A percentile compares a stretch with the other conserved stretches of the same genome.
Conservation (phyloP, 2,888 invertebrate genomes). For the Drosophila leonis region DNA sequence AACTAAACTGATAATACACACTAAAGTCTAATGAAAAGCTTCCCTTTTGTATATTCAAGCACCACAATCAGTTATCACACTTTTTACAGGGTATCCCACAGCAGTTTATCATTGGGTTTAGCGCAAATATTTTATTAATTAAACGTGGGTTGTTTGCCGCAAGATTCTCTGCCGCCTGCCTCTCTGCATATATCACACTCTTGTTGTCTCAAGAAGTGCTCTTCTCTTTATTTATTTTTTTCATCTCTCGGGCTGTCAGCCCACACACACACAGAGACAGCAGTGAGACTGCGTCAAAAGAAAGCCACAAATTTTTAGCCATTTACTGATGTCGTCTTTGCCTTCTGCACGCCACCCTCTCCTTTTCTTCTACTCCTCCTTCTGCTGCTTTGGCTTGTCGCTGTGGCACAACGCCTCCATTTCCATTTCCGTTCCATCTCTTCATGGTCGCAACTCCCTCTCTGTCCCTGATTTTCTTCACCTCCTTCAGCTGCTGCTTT, state of each 20-base stretch:
- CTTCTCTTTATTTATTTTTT: slow-evolving; percentile 2
- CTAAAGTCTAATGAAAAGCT: no score
- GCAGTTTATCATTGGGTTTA: neutral
- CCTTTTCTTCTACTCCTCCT: neutral
- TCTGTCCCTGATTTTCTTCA: neutral
- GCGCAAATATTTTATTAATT: slow-evolving; percentile 45
- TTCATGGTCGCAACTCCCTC: neutral
- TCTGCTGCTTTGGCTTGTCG: neutral
- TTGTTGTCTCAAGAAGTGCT: slow-evolving; percentile 15
- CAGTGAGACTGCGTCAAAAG: slow-evolving; percentile 59
- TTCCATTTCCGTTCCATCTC: slow-evolving; percentile 44
- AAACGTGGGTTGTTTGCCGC: slow-evolving; percentile 49
- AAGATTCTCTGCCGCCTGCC: slow-evolving; percentile 17
- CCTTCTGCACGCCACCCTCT: slow-evolving; percentile 19
- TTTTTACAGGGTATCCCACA: slow-evolving; percentile 26
- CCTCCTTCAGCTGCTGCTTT: slow-evolving; percentile 12
- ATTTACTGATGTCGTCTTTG: slow-evolving; percentile 64
- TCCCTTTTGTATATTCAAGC: neutral
- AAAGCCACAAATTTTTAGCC: slow-evolving; percentile 68
- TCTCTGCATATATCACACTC: slow-evolving; percentile 5
- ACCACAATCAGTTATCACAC: neutral
- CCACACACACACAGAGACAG: slow-evolving; percentile 30
- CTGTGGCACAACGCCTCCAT: slow-evolving; percentile 31
- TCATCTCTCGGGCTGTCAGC: slow-evolving; percentile 16
- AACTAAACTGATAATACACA: no score